Evolutionary conservation across 2,113 vertebrate species (phyloP).

Genomic region (Typhlomys cinereus): DNA sequence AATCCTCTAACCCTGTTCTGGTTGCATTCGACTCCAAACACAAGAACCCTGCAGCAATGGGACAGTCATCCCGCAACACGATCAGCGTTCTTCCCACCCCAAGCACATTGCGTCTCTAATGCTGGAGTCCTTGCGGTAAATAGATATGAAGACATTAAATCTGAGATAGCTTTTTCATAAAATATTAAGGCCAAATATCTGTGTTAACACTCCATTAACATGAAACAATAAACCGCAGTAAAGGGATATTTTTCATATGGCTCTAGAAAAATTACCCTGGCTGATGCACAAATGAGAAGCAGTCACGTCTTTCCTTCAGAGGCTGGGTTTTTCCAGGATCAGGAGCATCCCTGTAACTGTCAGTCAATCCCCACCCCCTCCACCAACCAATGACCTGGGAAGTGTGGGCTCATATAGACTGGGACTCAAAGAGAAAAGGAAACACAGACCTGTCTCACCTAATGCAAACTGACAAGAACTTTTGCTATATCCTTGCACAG

Average conservation of each 20-base stretch:
- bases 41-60: too few species aligned
- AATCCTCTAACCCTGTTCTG: too few species aligned
- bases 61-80: too few species aligned
- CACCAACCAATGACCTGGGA: constrained; percentile 41
- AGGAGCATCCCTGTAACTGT: constrained; percentile 42
- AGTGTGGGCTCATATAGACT: constrained; percentile 19
- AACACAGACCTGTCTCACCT: background rate
- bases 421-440: background rate
- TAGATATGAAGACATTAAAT: constrained; percentile 79
- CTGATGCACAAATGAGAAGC: constrained; percentile 15
- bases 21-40: too few species aligned
- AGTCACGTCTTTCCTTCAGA: background rate
- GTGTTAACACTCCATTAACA: constrained; percentile 65
- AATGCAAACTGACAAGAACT: background rate
- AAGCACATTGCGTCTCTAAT: too few species aligned
- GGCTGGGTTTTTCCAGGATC: background rate
- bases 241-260: constrained; percentile 62
- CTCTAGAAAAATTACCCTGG: constrained; percentile 42
- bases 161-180: constrained; percentile 68
- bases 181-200: constrained; percentile 71
- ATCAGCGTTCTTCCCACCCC: background rate
- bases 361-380: constrained; percentile 51
- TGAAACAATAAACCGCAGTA: constrained; percentile 63
- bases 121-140: constrained; percentile 53
- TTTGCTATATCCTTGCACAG: background rate